Evolutionary conservation across 2,797 vertebrate species (phyloP), one percentile per base, ranked within the genome.

Genomic region (Enteromius argenteus): DNA sequence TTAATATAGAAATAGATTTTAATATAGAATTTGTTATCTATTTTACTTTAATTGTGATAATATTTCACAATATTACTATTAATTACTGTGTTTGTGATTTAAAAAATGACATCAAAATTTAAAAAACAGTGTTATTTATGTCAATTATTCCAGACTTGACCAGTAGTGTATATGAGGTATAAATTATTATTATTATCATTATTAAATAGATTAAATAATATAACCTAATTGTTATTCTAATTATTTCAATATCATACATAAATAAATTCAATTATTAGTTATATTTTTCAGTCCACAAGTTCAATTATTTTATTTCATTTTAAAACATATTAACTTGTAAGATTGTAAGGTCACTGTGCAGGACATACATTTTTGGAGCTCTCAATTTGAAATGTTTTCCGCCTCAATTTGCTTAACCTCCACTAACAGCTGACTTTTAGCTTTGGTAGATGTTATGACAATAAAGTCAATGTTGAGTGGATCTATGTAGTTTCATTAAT

Each of bases 391-490:
- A 53, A 37, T 46, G 42, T 78, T 71, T 85, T n/a, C 80, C 21
- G 13, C 37, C 35, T 84, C 66, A 76, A 75, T 81, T 69, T 64
- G 60, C 64, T 85, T 83, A 85, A 80, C 69, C 74, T 32, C 66
- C 53, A 56, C 19, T 35, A 14, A 77, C n/a, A 78, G 79, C 42
- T 86, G 84, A 86, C 35, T 82, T 80, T 39, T 5, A n/a, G 37
- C 76, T 87, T 79, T 53, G 56, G 62, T 82, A 79, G 53, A 75
- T 56, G n/a, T 42, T 4, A 17, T 4, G 1, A 21, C 9, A 14
- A 53, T 60, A n/a, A n/a, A 42, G n/a, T 27, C 49, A 53, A 15
- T 62, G 60, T 62, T 42, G 17, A 42, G 30, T n/a, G n/a, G 19
- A 32, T 49, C 51, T 80, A 21, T 74, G 60, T 14, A n/a, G 46